A percentile compares a stretch with the other conserved stretches of the same genome.
phyloP scores from a whole-genome alignment of 2,797 vertebrate genomes.

The Semaprochilodus insignis region DNA sequence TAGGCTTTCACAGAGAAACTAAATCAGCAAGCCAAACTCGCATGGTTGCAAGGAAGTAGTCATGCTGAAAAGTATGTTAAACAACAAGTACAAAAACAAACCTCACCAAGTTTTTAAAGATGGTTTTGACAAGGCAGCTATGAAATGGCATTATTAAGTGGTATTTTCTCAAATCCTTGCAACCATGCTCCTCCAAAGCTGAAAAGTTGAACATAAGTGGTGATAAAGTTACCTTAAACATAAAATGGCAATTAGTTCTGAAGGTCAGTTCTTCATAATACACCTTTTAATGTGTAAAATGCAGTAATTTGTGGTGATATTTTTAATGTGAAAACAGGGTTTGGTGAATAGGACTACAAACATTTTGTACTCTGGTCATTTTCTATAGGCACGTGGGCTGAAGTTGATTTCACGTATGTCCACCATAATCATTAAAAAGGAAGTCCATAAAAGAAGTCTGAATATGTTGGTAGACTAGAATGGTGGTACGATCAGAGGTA shows the following conservation, averaged over 20 bases:
- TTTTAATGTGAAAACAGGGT: constrained; percentile 51
- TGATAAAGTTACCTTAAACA: background rate
- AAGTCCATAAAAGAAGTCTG: constrained; percentile 16
- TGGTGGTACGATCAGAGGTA: constrained; percentile 43
- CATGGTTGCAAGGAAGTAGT: background rate
- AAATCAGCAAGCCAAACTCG: background rate
- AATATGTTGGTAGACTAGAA: constrained; percentile 28
- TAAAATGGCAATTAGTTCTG: constrained; percentile 22
- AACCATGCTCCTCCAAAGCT: constrained; percentile 14
- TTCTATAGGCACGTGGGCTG: constrained; percentile 23
- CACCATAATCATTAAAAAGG: constrained; percentile 25
- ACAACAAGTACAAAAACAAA: constrained; percentile 5
- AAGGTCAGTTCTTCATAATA: constrained; percentile 26
- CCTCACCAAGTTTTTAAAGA: background rate
- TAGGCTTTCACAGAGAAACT: constrained; percentile 14
- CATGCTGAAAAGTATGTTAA: background rate
- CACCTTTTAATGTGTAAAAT: constrained; percentile 23
- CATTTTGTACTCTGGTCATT: constrained; percentile 18
- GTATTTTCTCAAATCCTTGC: constrained; percentile 27
- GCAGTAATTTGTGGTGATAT: constrained; percentile 24
- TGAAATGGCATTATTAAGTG: constrained; percentile 38
- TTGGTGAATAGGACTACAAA: constrained; percentile 10
- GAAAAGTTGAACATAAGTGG: background rate
- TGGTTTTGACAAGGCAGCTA: constrained; percentile 46
- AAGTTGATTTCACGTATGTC: background rate